phyloP scores from a whole-genome alignment of 2,113 vertebrate genomes.

The Heliornis fulica region DNA sequence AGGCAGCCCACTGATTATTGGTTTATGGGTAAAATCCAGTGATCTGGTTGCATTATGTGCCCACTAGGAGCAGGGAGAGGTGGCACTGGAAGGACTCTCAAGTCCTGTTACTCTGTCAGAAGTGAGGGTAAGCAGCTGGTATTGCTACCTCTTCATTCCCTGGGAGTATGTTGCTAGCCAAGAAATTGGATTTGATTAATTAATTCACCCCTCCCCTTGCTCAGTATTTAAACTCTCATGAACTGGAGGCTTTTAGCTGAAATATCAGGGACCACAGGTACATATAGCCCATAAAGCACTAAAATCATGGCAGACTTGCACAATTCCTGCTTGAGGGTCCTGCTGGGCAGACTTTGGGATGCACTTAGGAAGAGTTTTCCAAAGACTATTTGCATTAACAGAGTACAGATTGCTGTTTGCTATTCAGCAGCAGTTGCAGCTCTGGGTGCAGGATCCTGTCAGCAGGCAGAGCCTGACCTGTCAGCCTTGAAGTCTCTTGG shows the following conservation, averaged over 20 bases:
- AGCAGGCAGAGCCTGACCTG: background rate
- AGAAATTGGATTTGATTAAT: conserved; percentile 37
- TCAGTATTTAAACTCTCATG: background rate
- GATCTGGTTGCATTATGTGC: conserved; percentile 41
- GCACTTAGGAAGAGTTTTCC: background rate
- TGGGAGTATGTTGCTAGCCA: background rate
- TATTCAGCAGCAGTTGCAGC: background rate
- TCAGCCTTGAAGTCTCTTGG: background rate
- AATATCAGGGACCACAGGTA: background rate
- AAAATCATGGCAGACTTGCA: background rate
- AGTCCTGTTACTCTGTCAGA: background rate
- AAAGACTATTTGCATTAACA: background rate
- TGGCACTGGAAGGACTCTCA: background rate
- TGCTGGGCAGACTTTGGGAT: background rate
- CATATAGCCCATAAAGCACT: background rate
- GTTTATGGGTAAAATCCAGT: background rate
- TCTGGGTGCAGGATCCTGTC: background rate
- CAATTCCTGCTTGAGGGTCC: background rate
- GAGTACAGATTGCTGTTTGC: background rate
- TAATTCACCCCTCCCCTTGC: background rate
- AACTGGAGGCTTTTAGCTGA: background rate
- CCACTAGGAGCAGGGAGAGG: background rate
- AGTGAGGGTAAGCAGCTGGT: background rate
- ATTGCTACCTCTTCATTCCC: background rate
- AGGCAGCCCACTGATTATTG: background rate